phyloP scores from a whole-genome alignment of 2,888 invertebrate genomes.

The Tipula helvola region DNA sequence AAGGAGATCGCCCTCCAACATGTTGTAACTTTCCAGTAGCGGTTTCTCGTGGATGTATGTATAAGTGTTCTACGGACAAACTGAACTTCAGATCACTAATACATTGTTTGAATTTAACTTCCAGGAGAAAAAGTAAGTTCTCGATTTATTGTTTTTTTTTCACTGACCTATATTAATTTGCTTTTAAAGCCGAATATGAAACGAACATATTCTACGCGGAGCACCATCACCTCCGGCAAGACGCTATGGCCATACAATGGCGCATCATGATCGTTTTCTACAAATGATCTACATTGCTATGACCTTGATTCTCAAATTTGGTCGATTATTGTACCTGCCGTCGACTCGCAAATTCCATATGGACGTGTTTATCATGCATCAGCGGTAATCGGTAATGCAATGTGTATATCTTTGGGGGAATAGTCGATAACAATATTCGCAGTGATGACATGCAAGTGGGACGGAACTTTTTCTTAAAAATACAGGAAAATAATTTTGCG shows the following conservation, averaged over 20 bases:
- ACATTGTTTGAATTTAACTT: constrained; percentile 91
- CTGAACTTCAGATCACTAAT: constrained; percentile 92
- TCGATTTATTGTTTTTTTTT: constrained; percentile 5
- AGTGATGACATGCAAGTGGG: constrained; percentile 88
- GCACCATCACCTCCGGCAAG: constrained; percentile 82
- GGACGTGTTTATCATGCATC: constrained; percentile 86
- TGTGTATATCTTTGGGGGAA: constrained; percentile 86
- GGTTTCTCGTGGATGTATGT: constrained; percentile 86
- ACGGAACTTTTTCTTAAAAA: constrained; percentile 64
- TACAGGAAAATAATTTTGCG: constrained; percentile 69
- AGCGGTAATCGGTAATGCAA: constrained; percentile 80
- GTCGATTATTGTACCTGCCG: constrained; percentile 48
- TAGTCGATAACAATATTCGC: constrained; percentile 86
- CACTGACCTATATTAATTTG: background rate
- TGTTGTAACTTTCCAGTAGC: constrained; percentile 95
- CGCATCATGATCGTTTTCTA: constrained; percentile 76
- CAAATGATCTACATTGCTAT: constrained; percentile 84
- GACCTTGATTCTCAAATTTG: constrained; percentile 72
- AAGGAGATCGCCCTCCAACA: constrained; percentile 86
- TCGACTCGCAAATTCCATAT: constrained; percentile 63
- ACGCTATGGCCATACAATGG: constrained; percentile 93
- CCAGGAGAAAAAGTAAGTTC: constrained; percentile 58
- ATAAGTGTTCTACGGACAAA: constrained; percentile 93
- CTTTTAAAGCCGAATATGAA: constrained; percentile 60
- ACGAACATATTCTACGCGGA: constrained; percentile 82